Evolutionary conservation across 2,797 vertebrate species (phyloP).

Genomic region (Aplochiton taeniatus): DNA sequence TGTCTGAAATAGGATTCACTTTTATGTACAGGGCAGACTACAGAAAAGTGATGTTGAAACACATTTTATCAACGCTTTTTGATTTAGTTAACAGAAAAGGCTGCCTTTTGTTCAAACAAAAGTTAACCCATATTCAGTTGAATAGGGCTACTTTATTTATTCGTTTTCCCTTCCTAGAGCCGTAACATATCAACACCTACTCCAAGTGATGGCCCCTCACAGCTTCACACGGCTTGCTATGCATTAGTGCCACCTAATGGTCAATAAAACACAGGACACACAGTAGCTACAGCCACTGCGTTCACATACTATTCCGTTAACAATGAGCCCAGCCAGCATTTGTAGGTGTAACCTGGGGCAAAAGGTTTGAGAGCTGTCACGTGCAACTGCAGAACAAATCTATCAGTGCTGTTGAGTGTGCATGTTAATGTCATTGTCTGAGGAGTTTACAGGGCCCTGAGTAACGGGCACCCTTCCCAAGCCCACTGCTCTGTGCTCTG

Average conservation of each 20-base stretch:
- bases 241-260: slow-evolving; percentile 83
- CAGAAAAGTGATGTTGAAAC: no score
- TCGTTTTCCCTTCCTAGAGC: background rate
- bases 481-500: background rate
- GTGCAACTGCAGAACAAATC: background rate
- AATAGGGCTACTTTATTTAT: no score
- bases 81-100: no score
- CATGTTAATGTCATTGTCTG: background rate
- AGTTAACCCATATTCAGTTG: no score
- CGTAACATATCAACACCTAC: slow-evolving; percentile 18
- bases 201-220: background rate
- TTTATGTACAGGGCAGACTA: no score
- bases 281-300: background rate
- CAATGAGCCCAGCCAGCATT: background rate
- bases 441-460: background rate
- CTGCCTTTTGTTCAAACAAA: no score
- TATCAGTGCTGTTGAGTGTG: background rate
- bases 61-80: no score
- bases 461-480: slow-evolving; percentile 2
- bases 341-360: background rate
- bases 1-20: no score
- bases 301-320: background rate
- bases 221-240: slow-evolving; percentile 45
- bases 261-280: slow-evolving; percentile 12
- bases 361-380: background rate